phyloP scores from a whole-genome alignment of 2,888 invertebrate species.

The Synergus itoensis region DNA sequence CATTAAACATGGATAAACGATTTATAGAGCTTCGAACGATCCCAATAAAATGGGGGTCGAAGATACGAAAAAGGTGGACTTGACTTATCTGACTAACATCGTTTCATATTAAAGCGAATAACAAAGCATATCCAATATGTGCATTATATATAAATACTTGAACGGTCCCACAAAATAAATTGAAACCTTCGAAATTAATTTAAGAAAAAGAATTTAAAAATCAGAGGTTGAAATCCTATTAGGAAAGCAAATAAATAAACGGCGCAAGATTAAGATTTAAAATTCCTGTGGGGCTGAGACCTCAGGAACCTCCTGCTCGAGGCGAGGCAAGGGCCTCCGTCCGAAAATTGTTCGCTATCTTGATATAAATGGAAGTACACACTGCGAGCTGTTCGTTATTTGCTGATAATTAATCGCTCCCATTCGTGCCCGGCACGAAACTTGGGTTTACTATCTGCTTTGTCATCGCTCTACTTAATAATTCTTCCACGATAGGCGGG shows the following conservation, averaged over 20 bases:
- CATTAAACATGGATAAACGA: slow-evolving; percentile 76
- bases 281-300: not conserved
- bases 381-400: slow-evolving; percentile 55
- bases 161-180: too few relatives aligned
- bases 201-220: not conserved
- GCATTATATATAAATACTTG: too few relatives aligned
- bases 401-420: slow-evolving; percentile 70
- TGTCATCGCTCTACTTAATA: slow-evolving; percentile 71
- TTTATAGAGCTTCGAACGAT: slow-evolving; percentile 65
- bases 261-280: not conserved
- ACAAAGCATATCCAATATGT: too few relatives aligned
- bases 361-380: slow-evolving; percentile 44
- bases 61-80: slow-evolving; percentile 27
- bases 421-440: slow-evolving; percentile 56
- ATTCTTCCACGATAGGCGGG: slow-evolving; percentile 60
- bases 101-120: not conserved
- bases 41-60: slow-evolving; percentile 55
- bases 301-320: not conserved
- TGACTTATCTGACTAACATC: not conserved
- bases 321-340: not conserved
- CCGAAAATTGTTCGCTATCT: slow-evolving; percentile 33
- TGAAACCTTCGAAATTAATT: too few relatives aligned
- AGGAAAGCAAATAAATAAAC: not conserved
- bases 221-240: not conserved
- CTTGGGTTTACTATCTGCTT: slow-evolving; percentile 65